Evolutionary conservation across 2,888 invertebrate genomes (phyloP), one percentile per base, ranked within the genome.

Genomic region (Bhutanitis thaidina): DNA sequence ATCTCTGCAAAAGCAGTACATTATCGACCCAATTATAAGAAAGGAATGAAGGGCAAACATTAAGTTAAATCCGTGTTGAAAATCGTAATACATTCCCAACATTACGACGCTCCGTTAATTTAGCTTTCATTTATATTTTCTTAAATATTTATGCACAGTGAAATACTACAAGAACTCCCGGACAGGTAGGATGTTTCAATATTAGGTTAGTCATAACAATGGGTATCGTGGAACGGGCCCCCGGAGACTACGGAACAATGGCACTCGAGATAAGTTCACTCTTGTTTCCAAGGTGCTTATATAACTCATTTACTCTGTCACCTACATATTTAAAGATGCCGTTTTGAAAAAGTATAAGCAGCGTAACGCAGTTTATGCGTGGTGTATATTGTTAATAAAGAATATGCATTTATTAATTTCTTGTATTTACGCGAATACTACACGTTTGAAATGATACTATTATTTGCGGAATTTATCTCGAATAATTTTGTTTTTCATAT

Each of bases 211-310:
- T 40, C 10, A 16, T 30, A 47, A 55, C 55, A 55, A 53, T 55
- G 45, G 53, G 15, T 44, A 32, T 39, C 39, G 39, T 34, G 49
- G 32, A 34, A 49, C 47, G 34, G 41, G 49, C 36, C 49, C 25
- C 43, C 32, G 38, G 49, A 20, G 45, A 32, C 38, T 39, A 41
- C 40, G 34, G 52, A 57, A 58, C 57, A 57, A 57, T 56, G 52
- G 55, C 38, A 27, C 49, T 34, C 44, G 43, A 52, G 43, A 53
- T 53, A 49, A 50, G 40, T 41, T 53, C 34, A 34, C 16, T 43
- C 55, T 44, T 49, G 52, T 63, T 65, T 63, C 55, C 63, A 61
- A 52, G 57, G 46, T 44, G 38, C 51, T 63, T 62, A 57, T 57
- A 59, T 60, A 62, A 62, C 44, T 51, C 43, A 47, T 43, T 46